phyloP scores from a whole-genome alignment of 53 echinoderm and acorn worm species.

The Temnopleurus reevesii region DNA sequence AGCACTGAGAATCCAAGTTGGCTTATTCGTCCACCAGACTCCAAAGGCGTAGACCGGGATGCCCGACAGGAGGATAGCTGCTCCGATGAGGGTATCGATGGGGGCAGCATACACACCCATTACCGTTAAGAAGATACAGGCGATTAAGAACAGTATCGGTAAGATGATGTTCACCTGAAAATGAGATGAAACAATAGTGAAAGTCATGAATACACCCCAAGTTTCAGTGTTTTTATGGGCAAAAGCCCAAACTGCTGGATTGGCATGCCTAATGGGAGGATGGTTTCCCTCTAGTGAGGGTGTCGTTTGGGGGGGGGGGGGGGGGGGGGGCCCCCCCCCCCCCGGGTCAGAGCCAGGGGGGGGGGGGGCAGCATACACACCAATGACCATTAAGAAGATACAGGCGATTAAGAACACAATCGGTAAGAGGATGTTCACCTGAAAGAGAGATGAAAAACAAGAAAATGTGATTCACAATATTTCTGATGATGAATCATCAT shows the following conservation, averaged over 20 bases:
- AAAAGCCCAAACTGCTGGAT: conserved; percentile 67
- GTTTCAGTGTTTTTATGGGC: too few relatives aligned
- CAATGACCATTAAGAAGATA: conserved; percentile 78
- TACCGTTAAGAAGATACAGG: conserved; percentile 80
- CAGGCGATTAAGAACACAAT: conserved; percentile 74
- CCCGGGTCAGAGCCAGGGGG: too few relatives aligned
- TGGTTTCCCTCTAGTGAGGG: conserved; percentile 66
- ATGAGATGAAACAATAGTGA: neutral
- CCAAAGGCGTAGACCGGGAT: conserved; percentile 79
- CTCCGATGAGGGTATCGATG: conserved; percentile 69
- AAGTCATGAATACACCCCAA: neutral
- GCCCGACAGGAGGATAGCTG: conserved; percentile 72
- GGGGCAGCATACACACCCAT: conserved; percentile 81
- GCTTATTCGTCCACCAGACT: conserved; percentile 80
- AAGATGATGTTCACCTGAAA: conserved; percentile 69
- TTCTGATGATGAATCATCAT: too few relatives aligned
- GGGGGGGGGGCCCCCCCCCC: too few relatives aligned
- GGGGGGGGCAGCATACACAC: conserved; percentile 68
- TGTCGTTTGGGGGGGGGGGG: too few relatives aligned
- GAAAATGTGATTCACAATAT: conserved; percentile 33
- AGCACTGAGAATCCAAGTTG: conserved; percentile 59
- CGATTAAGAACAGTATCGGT: conserved; percentile 78
- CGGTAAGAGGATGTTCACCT: conserved; percentile 69
- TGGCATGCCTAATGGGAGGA: conserved; percentile 68
- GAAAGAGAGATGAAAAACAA: too few relatives aligned